These are phyloP conservation scores for Patella depressa DNA, from an alignment of 2,888 invertebrate species.

Conservation along the genomic window DNA sequence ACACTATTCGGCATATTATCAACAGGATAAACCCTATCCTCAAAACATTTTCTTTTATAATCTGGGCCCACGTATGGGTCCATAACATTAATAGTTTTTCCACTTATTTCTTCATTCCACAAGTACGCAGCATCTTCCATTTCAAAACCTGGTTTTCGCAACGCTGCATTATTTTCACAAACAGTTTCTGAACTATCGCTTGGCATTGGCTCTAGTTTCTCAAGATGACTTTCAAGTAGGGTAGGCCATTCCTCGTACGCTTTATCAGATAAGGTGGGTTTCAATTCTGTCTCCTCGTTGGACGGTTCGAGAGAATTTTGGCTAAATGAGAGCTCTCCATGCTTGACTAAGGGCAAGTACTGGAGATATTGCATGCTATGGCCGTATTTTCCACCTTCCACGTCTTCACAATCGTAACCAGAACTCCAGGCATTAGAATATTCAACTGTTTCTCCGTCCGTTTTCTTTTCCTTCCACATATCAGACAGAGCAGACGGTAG, in stretches of 20 bases:
- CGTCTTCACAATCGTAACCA: not conserved
- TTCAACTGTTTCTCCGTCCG: not conserved
- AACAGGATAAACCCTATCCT: not conserved
- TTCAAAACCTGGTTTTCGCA: not conserved
- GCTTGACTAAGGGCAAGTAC: not conserved
- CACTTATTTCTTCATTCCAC: not conserved
- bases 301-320: not conserved
- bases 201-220: not conserved
- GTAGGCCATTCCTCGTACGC: not conserved
- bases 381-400: not conserved
- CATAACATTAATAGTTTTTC: not conserved
- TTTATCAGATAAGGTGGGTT: not conserved
- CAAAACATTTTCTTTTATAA: not conserved
- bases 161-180: not conserved
- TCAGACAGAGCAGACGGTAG: not conserved
- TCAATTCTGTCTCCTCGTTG: not conserved
- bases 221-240: not conserved
- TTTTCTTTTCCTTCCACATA: not conserved
- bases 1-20: not conserved
- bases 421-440: not conserved
- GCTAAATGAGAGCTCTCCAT: slow-evolving; percentile 5
- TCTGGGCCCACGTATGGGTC: not conserved
- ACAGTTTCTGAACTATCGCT: not conserved
- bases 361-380: not conserved
- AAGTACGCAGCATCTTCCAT: not conserved